Conservation (phyloP, 1,140 invertebrate genomes). For the Pentalonia nigronervosa region DNA sequence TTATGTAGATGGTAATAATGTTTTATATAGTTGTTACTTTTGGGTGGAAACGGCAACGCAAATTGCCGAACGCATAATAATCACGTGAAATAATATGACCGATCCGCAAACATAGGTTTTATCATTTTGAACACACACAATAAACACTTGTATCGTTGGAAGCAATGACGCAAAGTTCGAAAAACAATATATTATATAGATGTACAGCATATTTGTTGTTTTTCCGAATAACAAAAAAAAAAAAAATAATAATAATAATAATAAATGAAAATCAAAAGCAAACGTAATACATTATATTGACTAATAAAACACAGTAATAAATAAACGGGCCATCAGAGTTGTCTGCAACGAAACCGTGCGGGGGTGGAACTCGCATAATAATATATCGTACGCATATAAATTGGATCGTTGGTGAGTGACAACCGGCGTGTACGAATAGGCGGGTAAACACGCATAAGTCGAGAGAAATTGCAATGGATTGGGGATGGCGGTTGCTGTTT, state of each 20-base stretch:
- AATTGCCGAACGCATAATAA: background rate
- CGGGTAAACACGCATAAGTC: background rate
- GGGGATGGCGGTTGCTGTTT: background rate
- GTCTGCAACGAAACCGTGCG: background rate
- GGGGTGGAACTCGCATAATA: background rate
- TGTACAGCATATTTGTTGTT: background rate
- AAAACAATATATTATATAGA: background rate
- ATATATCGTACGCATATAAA: conserved; percentile 5
- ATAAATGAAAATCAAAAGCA: background rate
- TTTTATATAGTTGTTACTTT: background rate
- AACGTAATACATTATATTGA: conserved; percentile 17
- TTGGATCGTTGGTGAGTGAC: conserved; percentile 6
- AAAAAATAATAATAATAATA: background rate
- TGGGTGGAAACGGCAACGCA: background rate
- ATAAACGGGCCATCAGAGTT: conserved; percentile 12
- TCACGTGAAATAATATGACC: background rate
- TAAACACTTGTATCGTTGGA: background rate
- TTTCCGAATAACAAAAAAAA: background rate
- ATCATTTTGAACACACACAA: background rate
- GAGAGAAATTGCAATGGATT: background rate
- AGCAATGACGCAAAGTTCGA: background rate
- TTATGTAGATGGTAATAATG: background rate
- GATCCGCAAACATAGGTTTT: background rate
- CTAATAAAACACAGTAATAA: background rate
- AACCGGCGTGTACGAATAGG: background rate